Conservation (phyloP, 2,113 vertebrate genomes). For the Tonatia bakeri region DNA sequence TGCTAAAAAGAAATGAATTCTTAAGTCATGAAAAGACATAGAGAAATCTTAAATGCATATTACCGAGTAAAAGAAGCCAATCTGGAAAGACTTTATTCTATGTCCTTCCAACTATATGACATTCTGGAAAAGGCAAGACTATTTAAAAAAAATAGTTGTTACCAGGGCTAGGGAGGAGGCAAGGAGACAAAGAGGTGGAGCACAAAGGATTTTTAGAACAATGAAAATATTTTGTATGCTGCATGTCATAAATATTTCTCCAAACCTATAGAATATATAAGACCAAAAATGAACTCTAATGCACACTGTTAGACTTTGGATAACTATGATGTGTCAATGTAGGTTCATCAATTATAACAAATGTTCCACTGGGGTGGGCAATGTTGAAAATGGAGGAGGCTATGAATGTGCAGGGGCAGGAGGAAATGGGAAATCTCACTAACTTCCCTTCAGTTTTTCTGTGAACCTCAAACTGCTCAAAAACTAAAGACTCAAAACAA, state of each 20-base stretch:
- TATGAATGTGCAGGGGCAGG: not conserved
- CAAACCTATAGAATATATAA: not conserved
- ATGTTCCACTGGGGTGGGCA: not conserved
- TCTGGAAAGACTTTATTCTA: not conserved
- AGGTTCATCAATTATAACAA: not conserved
- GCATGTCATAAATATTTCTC: not conserved
- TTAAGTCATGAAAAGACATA: not conserved
- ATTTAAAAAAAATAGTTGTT: not conserved
- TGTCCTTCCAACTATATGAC: not conserved
- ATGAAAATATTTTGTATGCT: not conserved
- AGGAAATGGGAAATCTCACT: not conserved
- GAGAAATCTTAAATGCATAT: not conserved
- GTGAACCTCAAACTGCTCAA: not conserved
- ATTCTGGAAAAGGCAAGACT: not conserved
- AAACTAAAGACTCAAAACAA: not conserved
- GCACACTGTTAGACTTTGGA: not conserved
- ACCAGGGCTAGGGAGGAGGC: not conserved
- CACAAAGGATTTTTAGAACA: not conserved
- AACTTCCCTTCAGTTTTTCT: not conserved
- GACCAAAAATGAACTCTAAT: not conserved
- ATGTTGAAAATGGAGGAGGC: not conserved
- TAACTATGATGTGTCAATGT: not conserved
- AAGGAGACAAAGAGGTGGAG: not conserved
- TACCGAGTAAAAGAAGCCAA: not conserved
- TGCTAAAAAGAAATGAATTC: not conserved